Conservation (phyloP, 30 jellyfish, hydroid and myxozoan species). For the Chrysaora quinquecirrha region DNA sequence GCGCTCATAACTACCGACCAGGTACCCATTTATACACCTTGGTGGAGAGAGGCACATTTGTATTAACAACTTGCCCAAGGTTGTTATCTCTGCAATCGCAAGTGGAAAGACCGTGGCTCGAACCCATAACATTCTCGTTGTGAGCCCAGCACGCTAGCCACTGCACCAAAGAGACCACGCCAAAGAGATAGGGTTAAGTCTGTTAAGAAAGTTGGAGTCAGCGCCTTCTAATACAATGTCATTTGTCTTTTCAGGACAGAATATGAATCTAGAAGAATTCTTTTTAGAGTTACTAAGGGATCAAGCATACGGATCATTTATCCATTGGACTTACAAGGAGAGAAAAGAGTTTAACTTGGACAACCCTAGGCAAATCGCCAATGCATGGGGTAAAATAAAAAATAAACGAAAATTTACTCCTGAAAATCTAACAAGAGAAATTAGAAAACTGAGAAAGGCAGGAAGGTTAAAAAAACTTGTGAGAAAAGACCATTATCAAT, state of each 20-base stretch:
- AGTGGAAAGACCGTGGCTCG: too few relatives aligned
- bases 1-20: too few relatives aligned
- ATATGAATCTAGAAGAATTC: slow-evolving; percentile 12
- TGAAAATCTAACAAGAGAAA: slow-evolving; percentile 37
- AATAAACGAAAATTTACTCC: slow-evolving; percentile 28
- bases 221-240: too few relatives aligned
- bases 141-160: too few relatives aligned
- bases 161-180: too few relatives aligned
- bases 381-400: slow-evolving; percentile 31
- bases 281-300: slow-evolving; percentile 5
- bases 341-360: slow-evolving; percentile 35
- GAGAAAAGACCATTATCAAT: slow-evolving; percentile 20
- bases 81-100: too few relatives aligned
- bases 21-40: too few relatives aligned
- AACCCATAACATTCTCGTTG: too few relatives aligned
- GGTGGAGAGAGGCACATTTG: too few relatives aligned
- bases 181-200: too few relatives aligned
- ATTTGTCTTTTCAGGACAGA: neutral
- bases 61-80: too few relatives aligned
- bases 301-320: slow-evolving; percentile 18
- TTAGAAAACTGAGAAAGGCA: slow-evolving; percentile 24
- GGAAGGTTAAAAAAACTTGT: slow-evolving; percentile 12
- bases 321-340: slow-evolving; percentile 40
- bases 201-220: too few relatives aligned
- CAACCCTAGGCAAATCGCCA: slow-evolving; percentile 43